phyloP scores from a whole-genome alignment of 2,113 vertebrate genomes.

The Heterochromis multidens region DNA sequence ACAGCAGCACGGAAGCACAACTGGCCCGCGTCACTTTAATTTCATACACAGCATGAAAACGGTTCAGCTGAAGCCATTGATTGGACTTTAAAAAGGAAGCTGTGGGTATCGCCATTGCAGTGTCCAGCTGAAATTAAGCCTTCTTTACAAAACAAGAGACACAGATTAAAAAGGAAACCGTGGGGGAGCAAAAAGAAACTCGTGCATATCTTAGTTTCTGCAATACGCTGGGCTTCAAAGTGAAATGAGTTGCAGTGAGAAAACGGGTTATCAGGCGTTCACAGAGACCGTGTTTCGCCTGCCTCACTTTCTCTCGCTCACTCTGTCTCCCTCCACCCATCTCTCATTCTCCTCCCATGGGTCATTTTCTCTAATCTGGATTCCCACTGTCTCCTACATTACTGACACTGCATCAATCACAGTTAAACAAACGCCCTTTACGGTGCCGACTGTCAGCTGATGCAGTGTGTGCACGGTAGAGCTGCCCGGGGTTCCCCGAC shows the following conservation, averaged over 20 bases:
- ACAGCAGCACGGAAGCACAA: background rate
- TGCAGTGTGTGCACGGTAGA: background rate
- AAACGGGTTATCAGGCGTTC: constrained; percentile 55
- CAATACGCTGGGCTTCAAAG: constrained; percentile 28
- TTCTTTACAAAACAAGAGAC: constrained; percentile 42
- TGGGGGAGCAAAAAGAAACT: background rate
- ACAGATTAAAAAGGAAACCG: constrained; percentile 25
- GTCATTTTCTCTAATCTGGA: constrained; percentile 64
- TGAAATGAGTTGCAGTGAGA: constrained; percentile 31
- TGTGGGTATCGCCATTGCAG: background rate
- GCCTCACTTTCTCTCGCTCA: background rate
- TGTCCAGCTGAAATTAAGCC: constrained; percentile 27
- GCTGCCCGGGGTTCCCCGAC: constrained; percentile 29
- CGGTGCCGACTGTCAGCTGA: constrained; percentile 30
- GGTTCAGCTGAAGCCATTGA: background rate
- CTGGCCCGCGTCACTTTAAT: background rate
- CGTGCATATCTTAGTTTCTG: background rate
- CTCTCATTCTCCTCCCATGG: constrained; percentile 44
- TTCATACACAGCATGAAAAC: constrained; percentile 3
- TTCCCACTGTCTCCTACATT: constrained; percentile 59
- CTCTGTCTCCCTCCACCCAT: constrained; percentile 8
- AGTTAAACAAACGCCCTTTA: constrained; percentile 51
- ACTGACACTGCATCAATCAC: constrained; percentile 66
- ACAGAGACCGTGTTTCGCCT: constrained; percentile 40
- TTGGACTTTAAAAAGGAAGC: background rate